phyloP scores from a whole-genome alignment of 2,888 invertebrate species.

The Diloba caeruleocephala region DNA sequence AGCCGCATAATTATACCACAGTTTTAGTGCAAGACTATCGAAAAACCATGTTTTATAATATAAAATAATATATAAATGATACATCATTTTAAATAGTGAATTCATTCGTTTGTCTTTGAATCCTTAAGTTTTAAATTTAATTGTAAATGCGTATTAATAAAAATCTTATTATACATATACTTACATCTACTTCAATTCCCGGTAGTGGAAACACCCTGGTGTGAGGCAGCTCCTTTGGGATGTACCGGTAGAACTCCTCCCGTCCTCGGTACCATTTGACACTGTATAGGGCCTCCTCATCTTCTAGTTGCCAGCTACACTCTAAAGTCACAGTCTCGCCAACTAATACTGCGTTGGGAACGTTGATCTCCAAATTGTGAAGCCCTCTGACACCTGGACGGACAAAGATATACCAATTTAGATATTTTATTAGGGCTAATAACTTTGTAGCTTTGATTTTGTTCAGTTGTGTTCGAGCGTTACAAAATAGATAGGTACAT shows the following conservation, averaged over 20 bases:
- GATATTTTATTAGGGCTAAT: no score
- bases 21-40: no score
- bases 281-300: slow-evolving; percentile 92
- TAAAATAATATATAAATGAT: neutral
- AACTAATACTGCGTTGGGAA: slow-evolving; percentile 92
- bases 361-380: slow-evolving; percentile 91
- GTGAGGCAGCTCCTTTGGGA: slow-evolving; percentile 94
- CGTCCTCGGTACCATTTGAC: slow-evolving; percentile 95
- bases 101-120: no score
- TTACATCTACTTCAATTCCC: slow-evolving; percentile 93
- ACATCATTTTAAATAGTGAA: no score
- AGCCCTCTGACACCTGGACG: slow-evolving; percentile 89
- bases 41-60: no score
- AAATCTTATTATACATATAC: slow-evolving; percentile 66
- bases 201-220: slow-evolving; percentile 92
- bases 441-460: no score
- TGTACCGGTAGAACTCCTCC: slow-evolving; percentile 94
- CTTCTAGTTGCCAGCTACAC: slow-evolving; percentile 93
- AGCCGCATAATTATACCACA: slow-evolving; percentile 1
- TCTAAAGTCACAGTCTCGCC: slow-evolving; percentile 93
- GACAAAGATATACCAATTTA: slow-evolving; percentile 35
- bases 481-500: no score
- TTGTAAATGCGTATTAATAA: no score
- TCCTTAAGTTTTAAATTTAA: no score
- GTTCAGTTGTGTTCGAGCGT: no score